These are phyloP conservation scores for Argya squamiceps DNA, from an alignment of 2,797 vertebrate species.

Conservation along the genomic window DNA sequence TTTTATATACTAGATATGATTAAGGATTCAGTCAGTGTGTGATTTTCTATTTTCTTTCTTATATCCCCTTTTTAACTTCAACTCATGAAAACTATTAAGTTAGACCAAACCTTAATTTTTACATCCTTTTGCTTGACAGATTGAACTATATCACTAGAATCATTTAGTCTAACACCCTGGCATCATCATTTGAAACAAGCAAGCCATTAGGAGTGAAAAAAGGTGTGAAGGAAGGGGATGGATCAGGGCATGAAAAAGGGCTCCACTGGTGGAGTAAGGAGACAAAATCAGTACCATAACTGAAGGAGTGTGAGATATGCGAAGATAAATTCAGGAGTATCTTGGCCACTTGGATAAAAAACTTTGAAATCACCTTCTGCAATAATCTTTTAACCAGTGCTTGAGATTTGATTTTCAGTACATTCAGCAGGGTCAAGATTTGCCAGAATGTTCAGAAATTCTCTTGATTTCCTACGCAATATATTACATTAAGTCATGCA, in stretches of 20 bases:
- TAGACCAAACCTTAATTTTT: not conserved
- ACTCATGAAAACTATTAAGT: not conserved
- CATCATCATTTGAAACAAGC: not conserved
- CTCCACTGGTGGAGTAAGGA: not conserved
- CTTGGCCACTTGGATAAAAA: not conserved
- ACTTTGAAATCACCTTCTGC: not conserved
- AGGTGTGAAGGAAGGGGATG: not conserved
- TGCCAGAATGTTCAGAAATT: not conserved
- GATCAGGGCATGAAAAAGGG: not conserved
- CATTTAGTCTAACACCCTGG: not conserved
- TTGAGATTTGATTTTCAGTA: not conserved
- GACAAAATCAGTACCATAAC: not conserved
- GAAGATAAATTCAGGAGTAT: not conserved
- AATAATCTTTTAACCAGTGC: not conserved
- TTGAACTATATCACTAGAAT: not conserved
- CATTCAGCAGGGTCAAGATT: not conserved
- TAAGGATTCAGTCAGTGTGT: not conserved
- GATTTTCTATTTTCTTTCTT: not conserved
- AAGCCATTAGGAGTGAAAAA: not conserved
- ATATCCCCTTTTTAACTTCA: not conserved
- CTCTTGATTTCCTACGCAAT: not conserved
- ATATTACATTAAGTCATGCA: not conserved
- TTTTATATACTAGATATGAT: not conserved
- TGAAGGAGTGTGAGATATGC: not conserved
- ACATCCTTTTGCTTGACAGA: not conserved